Conservation (phyloP, 2,113 vertebrate species). For the Brachypodius melanocephalos region DNA sequence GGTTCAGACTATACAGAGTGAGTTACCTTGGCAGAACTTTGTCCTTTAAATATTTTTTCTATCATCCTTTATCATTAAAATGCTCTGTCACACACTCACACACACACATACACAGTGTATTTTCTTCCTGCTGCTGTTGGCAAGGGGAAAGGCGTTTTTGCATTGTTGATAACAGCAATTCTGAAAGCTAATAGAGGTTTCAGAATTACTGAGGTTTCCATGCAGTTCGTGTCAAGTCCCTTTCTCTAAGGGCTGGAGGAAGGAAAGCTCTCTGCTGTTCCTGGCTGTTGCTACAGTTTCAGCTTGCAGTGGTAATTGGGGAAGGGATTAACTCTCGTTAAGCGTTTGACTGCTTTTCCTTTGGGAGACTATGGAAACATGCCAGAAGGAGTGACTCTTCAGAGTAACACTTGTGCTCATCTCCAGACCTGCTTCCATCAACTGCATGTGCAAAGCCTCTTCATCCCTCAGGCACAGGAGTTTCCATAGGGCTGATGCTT, state of each 20-base stretch:
- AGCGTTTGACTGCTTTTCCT: conserved; percentile 10
- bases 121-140: background rate
- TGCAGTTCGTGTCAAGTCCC: fast-evolving
- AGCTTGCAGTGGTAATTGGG: background rate
- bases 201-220: background rate
- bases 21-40: background rate
- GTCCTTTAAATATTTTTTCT: background rate
- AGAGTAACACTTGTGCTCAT: background rate
- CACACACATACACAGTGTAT: background rate
- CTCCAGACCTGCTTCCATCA: background rate
- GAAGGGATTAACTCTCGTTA: background rate
- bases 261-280: background rate
- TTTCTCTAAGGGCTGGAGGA: background rate
- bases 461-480: background rate
- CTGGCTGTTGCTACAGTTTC: background rate
- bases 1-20: fast-evolving
- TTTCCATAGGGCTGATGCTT: background rate
- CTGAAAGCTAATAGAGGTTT: background rate
- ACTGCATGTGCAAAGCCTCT: background rate
- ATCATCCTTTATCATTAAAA: background rate
- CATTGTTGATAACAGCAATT: background rate
- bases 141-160: background rate
- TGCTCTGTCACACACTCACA: background rate
- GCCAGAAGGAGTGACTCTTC: background rate
- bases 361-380: background rate